Evolutionary conservation across 1,140 invertebrate species (phyloP), one percentile per base, ranked within the genome.

Genomic region (Ceratosolen solmsi): DNA sequence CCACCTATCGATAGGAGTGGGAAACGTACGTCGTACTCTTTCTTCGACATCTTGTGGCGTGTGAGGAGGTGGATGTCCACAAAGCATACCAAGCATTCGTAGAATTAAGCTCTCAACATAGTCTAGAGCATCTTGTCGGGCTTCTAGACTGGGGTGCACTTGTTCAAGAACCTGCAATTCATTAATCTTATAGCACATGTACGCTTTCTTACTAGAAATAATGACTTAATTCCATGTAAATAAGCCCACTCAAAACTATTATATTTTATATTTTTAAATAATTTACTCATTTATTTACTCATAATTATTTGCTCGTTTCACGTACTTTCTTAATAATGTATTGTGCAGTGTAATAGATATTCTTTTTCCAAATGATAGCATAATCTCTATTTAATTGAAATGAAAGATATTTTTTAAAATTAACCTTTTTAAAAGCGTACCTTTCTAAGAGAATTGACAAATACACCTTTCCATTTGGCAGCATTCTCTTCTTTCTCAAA

Each of bases 91-190:
- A 85, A 99, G 91, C 56, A 99, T 93, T 79, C 96, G 95, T 25
- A 99, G 92, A 87, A 98, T 98, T 63, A 99, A 93, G 80, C 94
- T 95, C 92, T 99, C 98, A 68, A 99, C 96, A 90, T 98, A 99
- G 77, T 97, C 94, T 84, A 99, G 92, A 0, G 98, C 98, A 93
- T 98, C 97, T 85, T 98, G 96, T 87, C 96, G 94, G 30, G 96
- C 96, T 83, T 93, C 94, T 86, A 99, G 92, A 60, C 95, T 95
- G 13, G 97, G 96, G 92, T 99, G 97, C 73, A 98, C 96, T 92
- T 98, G 96, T 86, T 96, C 95, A 90, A 98, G 93, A 82, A 98
- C 96, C 97, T 98, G 83, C 1, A 74, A 82, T 49, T 33, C 1
- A 46, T 41, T 2, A 46, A 46, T 46, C 41, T 46, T 13, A 7